A percentile compares a stretch with the other conserved stretches of the same genome.
Evolutionary conservation across 2,888 invertebrate species (phyloP).

Genomic region (Serrognathus titanus): DNA sequence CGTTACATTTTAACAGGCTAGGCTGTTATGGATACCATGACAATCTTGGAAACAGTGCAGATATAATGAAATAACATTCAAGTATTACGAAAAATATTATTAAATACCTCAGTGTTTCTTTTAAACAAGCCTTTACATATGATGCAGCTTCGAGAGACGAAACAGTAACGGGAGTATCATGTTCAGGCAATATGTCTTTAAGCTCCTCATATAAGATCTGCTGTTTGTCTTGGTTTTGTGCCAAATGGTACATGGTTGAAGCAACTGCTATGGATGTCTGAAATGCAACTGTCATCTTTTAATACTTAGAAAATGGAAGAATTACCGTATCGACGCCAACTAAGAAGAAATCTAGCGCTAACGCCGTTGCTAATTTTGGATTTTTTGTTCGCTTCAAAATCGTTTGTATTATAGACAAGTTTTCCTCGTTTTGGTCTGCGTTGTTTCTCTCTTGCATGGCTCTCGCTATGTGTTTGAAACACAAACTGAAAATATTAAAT

Average conservation of each 20-base stretch:
- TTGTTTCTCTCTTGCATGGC: slow-evolving; percentile 53
- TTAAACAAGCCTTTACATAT: slow-evolving; percentile 73
- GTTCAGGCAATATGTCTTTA: slow-evolving; percentile 53
- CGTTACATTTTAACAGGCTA: too few relatives aligned
- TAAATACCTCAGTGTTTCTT: slow-evolving; percentile 68
- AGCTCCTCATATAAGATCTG: slow-evolving; percentile 62
- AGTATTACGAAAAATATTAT: too few relatives aligned
- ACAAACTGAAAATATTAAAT: slow-evolving; percentile 50
- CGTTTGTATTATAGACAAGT: slow-evolving; percentile 57
- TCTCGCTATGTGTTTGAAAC: slow-evolving; percentile 56
- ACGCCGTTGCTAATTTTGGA: slow-evolving; percentile 63
- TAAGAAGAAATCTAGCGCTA: slow-evolving; percentile 72
- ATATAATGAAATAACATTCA: too few relatives aligned
- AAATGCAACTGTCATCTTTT: slow-evolving; percentile 13
- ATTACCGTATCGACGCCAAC: slow-evolving; percentile 77
- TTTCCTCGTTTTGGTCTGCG: slow-evolving; percentile 43
- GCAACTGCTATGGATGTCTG: slow-evolving; percentile 72
- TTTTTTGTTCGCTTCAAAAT: slow-evolving; percentile 57
- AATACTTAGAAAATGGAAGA: slow-evolving; percentile 5
- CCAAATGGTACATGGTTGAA: slow-evolving; percentile 71
- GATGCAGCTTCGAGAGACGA: slow-evolving; percentile 62
- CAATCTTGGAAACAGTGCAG: too few relatives aligned
- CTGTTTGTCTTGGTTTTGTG: slow-evolving; percentile 68
- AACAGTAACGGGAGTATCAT: slow-evolving; percentile 55
- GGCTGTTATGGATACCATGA: too few relatives aligned